These are phyloP conservation scores for Pampusana beccarii DNA, from an alignment of 2,113 vertebrate species.

Conservation along the genomic window DNA sequence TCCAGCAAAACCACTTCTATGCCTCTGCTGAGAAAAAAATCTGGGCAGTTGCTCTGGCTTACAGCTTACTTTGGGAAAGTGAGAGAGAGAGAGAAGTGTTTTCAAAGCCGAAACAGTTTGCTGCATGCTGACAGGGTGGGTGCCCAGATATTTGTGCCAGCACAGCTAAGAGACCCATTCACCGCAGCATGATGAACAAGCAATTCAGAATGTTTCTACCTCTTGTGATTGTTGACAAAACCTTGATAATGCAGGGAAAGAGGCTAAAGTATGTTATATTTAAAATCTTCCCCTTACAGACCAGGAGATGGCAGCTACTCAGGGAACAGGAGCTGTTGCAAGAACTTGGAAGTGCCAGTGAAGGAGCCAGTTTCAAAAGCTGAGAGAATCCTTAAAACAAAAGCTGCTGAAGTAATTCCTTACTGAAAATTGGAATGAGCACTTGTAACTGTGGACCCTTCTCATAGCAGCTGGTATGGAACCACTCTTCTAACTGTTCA, in stretches of 20 bases:
- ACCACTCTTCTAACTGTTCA: conserved; percentile 21
- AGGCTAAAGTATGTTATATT: conserved; percentile 21
- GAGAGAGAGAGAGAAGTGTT: not conserved
- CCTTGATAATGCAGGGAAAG: not conserved
- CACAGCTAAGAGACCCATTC: conserved; percentile 1
- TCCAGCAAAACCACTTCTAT: not conserved
- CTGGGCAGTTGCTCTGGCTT: not conserved
- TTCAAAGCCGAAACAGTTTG: not conserved
- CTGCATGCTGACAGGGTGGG: not conserved
- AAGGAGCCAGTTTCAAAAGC: conserved; percentile 37
- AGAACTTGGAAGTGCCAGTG: not conserved
- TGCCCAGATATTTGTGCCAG: conserved; percentile 11
- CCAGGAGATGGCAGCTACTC: not conserved
- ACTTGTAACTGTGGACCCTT: conserved; percentile 6
- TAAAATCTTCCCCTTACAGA: not conserved
- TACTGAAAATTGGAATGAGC: not conserved
- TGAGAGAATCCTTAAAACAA: conserved; percentile 22
- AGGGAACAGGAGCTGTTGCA: not conserved
- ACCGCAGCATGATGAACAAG: not conserved
- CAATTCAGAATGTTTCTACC: conserved; percentile 29
- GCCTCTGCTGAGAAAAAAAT: not conserved
- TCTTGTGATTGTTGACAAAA: conserved; percentile 47
- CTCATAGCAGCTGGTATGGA: conserved; percentile 24
- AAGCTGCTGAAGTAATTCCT: conserved; percentile 20
- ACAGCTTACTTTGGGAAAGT: not conserved